phyloP scores from a whole-genome alignment of 2,797 vertebrate species.

The Neosilurus hyrtlii region DNA sequence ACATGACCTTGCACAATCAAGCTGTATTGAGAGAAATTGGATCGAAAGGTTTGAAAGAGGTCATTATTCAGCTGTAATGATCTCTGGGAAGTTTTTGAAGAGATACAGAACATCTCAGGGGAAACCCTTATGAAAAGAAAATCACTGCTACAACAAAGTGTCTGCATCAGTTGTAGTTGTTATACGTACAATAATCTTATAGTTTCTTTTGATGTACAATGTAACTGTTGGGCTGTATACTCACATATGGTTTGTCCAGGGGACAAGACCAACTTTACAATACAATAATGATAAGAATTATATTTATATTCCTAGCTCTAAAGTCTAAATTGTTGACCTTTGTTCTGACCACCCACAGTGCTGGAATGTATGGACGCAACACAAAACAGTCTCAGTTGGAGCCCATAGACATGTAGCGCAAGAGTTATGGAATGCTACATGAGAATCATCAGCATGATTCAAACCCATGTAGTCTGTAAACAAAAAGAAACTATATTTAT shows the following conservation, averaged over 20 bases:
- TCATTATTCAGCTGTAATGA: background rate
- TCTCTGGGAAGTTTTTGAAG: background rate
- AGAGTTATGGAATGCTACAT: conserved; percentile 7
- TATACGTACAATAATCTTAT: background rate
- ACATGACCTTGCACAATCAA: background rate
- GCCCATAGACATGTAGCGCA: background rate
- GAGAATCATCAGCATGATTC: conserved; percentile 2
- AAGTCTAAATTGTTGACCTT: background rate
- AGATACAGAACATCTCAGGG: background rate
- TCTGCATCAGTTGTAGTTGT: background rate
- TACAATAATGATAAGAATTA: background rate
- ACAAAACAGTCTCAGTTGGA: background rate
- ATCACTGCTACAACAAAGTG: background rate
- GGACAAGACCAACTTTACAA: background rate
- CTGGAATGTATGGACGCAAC: background rate
- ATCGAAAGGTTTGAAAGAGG: background rate
- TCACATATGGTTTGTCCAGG: background rate
- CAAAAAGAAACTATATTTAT: background rate
- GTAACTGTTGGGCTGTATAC: background rate
- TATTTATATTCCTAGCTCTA: background rate
- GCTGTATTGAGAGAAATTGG: background rate
- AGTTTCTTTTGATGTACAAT: background rate
- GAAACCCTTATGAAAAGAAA: background rate
- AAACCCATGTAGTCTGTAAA: background rate
- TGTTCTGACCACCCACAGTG: conserved; percentile 18